Evolutionary conservation across 1,140 invertebrate genomes (phyloP), one percentile per base, ranked within the genome.

Genomic region (Sipha flava): DNA sequence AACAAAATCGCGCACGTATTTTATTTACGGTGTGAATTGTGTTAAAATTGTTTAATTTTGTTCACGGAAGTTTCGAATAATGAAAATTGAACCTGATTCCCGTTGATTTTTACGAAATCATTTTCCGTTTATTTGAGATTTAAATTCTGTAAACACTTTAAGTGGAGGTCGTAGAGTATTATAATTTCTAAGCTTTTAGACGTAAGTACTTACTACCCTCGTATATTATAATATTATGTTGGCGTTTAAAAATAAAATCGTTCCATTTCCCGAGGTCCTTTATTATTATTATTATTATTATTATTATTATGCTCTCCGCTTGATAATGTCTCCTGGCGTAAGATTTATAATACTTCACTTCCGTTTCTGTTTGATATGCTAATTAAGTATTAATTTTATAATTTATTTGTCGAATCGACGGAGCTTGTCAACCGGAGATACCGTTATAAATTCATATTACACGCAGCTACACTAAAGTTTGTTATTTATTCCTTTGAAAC

Each of bases 301-400:
- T n/a, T n/a, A n/a, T n/a, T n/a, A n/a, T n/a, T n/a, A n/a, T n/a
- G n/a, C n/a, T n/a, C n/a, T 45, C 1, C 2, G 16, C 7, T 45
- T 47, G 40, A 70, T 29, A 29, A 3, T 29, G 26, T 45, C n/a
- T 45, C 3, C 2, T 12, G 23, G 23, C 6, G 23, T 6, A 29
- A 31, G 66, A 70, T 70, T 70, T 70, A 70, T 68, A 45, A 29
- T 47, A 47, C 14, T 18, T 6, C 5, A 29, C 0, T 40, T 47
- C 6, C 7, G 26, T 47, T 47, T n/a, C 14, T 70, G 23, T n/a
- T 47, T 29, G 23, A 29, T 29, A 45, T 18, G 37, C 12, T 68
- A 68, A 70, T 70, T 70, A 29, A 70, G 6, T 70, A 70, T 47
- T 70, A 45, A 70, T 70, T 70, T 70, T 47, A 70, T 47, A 70